These are phyloP conservation scores for Triplophysa tibetana DNA, from an alignment of 2,113 vertebrate species.

Conservation along the genomic window DNA sequence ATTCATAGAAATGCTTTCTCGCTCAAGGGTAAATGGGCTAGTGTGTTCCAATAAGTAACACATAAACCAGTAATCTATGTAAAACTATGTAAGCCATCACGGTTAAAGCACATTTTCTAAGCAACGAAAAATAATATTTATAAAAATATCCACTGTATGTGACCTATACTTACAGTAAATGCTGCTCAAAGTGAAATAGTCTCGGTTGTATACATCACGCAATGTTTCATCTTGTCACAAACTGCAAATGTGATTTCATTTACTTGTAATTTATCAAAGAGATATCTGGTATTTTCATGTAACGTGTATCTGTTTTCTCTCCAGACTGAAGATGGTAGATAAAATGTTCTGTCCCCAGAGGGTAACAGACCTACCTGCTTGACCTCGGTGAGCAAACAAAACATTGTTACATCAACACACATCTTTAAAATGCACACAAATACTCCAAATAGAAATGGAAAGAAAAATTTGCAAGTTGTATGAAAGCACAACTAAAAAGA, in stretches of 20 bases:
- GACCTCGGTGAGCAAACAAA: conserved; percentile 33
- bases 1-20: conserved; percentile 58
- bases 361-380: conserved; percentile 48
- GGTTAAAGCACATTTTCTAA: conserved; percentile 60
- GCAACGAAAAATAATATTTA: conserved; percentile 62
- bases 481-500: background rate
- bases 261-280: conserved; percentile 4
- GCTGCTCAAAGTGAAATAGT: conserved; percentile 35
- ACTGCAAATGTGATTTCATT: conserved; percentile 29
- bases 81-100: conserved; percentile 63
- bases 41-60: conserved; percentile 71
- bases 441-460: background rate
- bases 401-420: conserved; percentile 20
- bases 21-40: conserved; percentile 65
- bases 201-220: conserved; percentile 45
- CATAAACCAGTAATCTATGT: conserved; percentile 71
- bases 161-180: conserved; percentile 29
- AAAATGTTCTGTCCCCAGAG: conserved; percentile 48
- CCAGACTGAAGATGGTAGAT: conserved; percentile 47
- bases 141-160: conserved; percentile 46
- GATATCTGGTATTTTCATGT: conserved; percentile 11
- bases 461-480: background rate
- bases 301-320: conserved; percentile 39
- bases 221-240: conserved; percentile 36
- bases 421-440: background rate